Conservation (phyloP, 2,113 vertebrate genomes). For the Ia io region DNA sequence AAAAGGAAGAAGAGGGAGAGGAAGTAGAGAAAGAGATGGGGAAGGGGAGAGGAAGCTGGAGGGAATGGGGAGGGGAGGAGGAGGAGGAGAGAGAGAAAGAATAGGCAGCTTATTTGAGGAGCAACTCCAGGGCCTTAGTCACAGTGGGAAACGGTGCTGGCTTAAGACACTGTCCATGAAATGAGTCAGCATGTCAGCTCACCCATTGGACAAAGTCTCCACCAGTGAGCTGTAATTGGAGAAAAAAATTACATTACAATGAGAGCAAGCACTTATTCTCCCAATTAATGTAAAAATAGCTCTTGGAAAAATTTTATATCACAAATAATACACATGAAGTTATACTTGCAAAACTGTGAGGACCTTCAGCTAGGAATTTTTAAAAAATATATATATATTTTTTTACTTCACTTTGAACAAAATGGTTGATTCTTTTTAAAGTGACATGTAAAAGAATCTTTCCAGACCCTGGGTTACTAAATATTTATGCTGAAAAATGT, state of each 20-base stretch:
- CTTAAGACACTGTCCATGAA: conserved; percentile 43
- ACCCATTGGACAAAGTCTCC: conserved; percentile 57
- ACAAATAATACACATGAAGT: conserved; percentile 59
- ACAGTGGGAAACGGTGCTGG: conserved; percentile 5
- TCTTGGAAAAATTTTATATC: conserved; percentile 18
- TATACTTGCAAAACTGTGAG: conserved; percentile 45
- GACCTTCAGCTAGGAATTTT: conserved; percentile 22
- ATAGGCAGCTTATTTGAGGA: conserved; percentile 28
- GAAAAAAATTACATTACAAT: conserved; percentile 52
- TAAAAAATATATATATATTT: not conserved
- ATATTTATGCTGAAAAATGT: conserved; percentile 62
- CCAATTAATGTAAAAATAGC: conserved; percentile 53
- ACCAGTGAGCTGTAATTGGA: conserved; percentile 55
- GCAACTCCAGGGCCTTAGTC: not conserved
- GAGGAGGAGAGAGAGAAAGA: not conserved
- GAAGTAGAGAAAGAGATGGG: not conserved
- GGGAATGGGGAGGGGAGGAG: not conserved
- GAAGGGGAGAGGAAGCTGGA: not conserved
- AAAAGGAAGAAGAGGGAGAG: not conserved
- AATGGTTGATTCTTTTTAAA: conserved; percentile 55
- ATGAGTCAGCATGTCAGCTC: conserved; percentile 66
- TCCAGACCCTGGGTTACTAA: conserved; percentile 61
- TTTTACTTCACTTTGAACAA: conserved; percentile 60
- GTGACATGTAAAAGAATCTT: conserved; percentile 38
- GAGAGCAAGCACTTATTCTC: conserved; percentile 34